phyloP scores from a whole-genome alignment of 2,797 vertebrate species.

The Melanotaenia parkinsoni region DNA sequence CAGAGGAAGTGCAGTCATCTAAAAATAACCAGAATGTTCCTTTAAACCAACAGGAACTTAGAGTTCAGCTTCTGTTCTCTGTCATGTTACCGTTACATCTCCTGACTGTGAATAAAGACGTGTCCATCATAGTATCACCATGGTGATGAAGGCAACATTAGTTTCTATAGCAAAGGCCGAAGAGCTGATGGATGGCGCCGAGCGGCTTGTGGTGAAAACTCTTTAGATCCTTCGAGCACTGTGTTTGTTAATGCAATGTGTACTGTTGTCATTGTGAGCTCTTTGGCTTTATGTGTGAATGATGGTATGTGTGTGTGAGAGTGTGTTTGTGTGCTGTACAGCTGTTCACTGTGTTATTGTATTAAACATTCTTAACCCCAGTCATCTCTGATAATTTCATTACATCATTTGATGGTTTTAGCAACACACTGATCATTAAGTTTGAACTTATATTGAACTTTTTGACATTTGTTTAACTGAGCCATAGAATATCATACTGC shows the following conservation, averaged over 20 bases:
- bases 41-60: constrained; percentile 4
- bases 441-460: not conserved
- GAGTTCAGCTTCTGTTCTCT: constrained; percentile 21
- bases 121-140: not conserved
- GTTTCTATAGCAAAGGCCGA: constrained; percentile 43
- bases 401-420: constrained; percentile 4
- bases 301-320: constrained; percentile 3
- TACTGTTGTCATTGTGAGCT: constrained; percentile 48
- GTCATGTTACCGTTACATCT: constrained; percentile 1
- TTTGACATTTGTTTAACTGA: not conserved
- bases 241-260: constrained; percentile 53
- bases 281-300: constrained; percentile 26
- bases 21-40: constrained; percentile 13
- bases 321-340: constrained; percentile 41
- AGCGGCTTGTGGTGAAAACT: constrained; percentile 28
- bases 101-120: constrained; percentile 27
- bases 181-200: constrained; percentile 1
- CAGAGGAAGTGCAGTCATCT: not conserved
- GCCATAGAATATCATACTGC: not conserved
- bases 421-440: not conserved
- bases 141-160: constrained; percentile 22
- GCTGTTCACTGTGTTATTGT: constrained; percentile 60
- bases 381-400: not conserved
- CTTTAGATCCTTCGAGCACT: constrained; percentile 44
- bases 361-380: constrained; percentile 52